Base-by-base conservation (phyloP, 2,797 vertebrate genomes). In the Ptychadena robeensis region DNA sequence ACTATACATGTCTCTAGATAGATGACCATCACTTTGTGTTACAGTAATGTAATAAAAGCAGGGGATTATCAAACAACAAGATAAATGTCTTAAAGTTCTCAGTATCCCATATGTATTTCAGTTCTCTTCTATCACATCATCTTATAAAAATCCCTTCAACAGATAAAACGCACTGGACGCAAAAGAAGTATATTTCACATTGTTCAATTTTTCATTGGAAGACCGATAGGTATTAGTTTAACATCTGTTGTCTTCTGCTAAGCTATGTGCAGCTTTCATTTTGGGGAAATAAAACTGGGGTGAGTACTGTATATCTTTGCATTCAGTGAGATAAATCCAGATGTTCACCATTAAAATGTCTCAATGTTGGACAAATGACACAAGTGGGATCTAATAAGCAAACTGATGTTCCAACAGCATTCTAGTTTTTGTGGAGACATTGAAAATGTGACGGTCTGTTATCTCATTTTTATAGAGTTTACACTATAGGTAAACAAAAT, bases 301-400 rank as follows among this genome's bases (percentile, higher is more conserved):
- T 63, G 48, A 70, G 78, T 80, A 53, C 44, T 53, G 44, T 53
- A 15, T 38, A 71, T 68, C 78, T 61, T 30, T 15, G 67, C 28
- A 61, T 68, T 69, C 44, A 59, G 12, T 35, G 65, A 69, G 76
- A 69, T 59, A 59, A 79, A 79, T 48, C 70, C 79, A 81, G 79
- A 81, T 81, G 79, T 81, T 73, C 31, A 2, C 14, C 59, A 81
- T 81, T 81, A 73, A 66, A 73, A 66, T 81, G 32, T 81, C 63
- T 66, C 65, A 30, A 59, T 73, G 38, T 66, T 73, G 70, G 79
- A 72, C 63, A 73, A 72, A 81, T 81, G 37, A 66, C 69, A 72
- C 69, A 44, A 81, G 76, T 68, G 76, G 76, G 61, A 73, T 81
- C 38, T 81, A 73, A 81, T 66, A 64, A 73, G 69, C 38, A 73